phyloP scores from a whole-genome alignment of 2,888 invertebrate species.

The Emmelina monodactyla region DNA sequence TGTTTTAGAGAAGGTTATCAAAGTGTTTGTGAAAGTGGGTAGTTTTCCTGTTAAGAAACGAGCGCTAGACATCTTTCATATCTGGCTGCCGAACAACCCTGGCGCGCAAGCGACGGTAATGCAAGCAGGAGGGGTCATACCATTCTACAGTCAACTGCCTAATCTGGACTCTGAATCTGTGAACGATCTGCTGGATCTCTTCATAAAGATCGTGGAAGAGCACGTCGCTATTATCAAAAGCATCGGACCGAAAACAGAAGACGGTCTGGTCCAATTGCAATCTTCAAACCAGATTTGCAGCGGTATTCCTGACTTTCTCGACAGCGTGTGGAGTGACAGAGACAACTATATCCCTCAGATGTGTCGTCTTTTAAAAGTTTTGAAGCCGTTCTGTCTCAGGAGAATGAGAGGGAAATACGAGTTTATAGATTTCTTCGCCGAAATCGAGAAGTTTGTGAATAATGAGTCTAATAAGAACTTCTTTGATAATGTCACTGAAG shows the following conservation, averaged over 20 bases:
- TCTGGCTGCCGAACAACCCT: conserved; percentile 43
- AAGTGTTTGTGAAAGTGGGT: conserved; percentile 34
- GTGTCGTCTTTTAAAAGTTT: conserved; percentile 29
- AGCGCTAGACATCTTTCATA: conserved; percentile 30
- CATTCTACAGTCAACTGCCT: conserved; percentile 37
- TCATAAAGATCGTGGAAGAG: background rate
- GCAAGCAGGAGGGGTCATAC: conserved; percentile 38
- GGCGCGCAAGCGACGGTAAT: conserved; percentile 38
- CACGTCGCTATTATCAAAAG: background rate
- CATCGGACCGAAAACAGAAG: background rate
- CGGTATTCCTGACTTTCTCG: conserved; percentile 36
- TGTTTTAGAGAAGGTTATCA: conserved; percentile 32
- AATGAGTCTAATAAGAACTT: conserved; percentile 6
- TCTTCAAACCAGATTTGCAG: conserved; percentile 31
- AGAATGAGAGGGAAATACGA: conserved; percentile 24
- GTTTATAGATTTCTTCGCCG: conserved; percentile 24
- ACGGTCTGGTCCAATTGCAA: conserved; percentile 37
- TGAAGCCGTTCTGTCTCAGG: conserved; percentile 32
- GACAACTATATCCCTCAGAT: conserved; percentile 23
- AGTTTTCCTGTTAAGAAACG: conserved; percentile 32
- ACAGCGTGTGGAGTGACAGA: conserved; percentile 22
- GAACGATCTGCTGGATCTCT: conserved; percentile 24
- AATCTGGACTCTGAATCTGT: conserved; percentile 29
- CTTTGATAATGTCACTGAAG: background rate
- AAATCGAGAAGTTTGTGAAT: conserved; percentile 23